Conservation (phyloP, 2,113 vertebrate genomes). For the Oreamnos americanus region DNA sequence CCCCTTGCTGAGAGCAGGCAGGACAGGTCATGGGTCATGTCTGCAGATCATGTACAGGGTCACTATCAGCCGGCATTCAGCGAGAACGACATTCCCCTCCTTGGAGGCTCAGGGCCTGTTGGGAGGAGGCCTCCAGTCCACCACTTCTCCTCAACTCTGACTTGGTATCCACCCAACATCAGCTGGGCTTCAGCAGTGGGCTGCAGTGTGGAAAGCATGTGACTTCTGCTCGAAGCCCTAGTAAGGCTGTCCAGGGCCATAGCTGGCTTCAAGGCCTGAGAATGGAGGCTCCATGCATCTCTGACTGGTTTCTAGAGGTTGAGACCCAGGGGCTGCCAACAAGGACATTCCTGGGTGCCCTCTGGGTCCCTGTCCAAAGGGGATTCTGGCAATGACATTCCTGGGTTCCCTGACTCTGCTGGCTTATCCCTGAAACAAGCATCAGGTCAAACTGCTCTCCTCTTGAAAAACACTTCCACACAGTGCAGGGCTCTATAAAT, state of each 20-base stretch:
- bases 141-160: background rate
- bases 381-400: background rate
- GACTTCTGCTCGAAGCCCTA: background rate
- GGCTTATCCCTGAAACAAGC: conserved; percentile 22
- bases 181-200: background rate
- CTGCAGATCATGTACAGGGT: background rate
- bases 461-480: conserved; percentile 29
- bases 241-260: background rate
- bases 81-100: rapidly evolving
- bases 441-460: background rate
- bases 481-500: background rate
- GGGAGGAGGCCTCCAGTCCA: background rate
- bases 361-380: background rate
- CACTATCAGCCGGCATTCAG: background rate
- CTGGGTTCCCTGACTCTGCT: conserved; percentile 37
- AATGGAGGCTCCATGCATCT: rapidly evolving
- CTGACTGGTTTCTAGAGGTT: background rate
- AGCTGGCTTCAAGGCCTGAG: background rate
- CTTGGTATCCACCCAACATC: background rate
- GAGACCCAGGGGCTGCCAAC: background rate
- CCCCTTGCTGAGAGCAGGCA: background rate
- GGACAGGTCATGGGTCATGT: background rate
- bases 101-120: background rate
- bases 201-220: background rate
- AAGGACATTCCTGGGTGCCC: background rate